Evolutionary conservation across 2,888 invertebrate species (phyloP).

Genomic region (Platycheirus rosarum): DNA sequence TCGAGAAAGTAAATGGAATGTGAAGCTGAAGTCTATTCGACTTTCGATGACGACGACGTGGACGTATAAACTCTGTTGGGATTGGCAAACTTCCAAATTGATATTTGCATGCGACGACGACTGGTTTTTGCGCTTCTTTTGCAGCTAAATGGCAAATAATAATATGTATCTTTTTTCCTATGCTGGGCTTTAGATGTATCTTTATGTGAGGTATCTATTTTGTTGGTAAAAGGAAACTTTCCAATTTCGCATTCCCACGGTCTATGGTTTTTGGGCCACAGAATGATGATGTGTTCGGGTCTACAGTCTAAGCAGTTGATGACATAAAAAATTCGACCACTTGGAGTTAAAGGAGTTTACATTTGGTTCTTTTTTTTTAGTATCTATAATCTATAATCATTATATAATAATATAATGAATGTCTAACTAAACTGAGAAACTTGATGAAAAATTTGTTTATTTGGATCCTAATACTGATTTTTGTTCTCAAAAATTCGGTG

Average conservation of each 20-base stretch:
- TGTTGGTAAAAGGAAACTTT: slow-evolving; percentile 29
- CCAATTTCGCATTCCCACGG: slow-evolving; percentile 50
- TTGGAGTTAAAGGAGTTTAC: neutral
- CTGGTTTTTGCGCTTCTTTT: slow-evolving; percentile 38
- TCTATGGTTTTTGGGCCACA: slow-evolving; percentile 42
- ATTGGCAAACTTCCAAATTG: slow-evolving; percentile 71
- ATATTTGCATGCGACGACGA: slow-evolving; percentile 64
- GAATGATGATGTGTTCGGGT: neutral
- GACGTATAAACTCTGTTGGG: slow-evolving; percentile 30
- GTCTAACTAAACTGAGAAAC: too few species aligned
- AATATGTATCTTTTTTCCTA: slow-evolving; percentile 17
- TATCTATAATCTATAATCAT: too few species aligned
- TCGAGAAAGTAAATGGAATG: slow-evolving; percentile 43
- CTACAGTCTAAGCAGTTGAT: neutral
- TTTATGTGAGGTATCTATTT: neutral
- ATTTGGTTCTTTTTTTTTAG: too few species aligned
- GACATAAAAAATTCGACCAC: neutral
- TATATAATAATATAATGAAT: too few species aligned
- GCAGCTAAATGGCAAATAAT: slow-evolving; percentile 33
- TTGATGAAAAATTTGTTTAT: too few species aligned
- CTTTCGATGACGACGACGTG: slow-evolving; percentile 31
- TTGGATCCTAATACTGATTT: too few species aligned
- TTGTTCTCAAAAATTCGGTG: too few species aligned
- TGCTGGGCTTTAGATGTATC: neutral
- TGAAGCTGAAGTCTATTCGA: too few species aligned